Percentiles rank a stretch among this genome's conserved stretches.
Evolutionary conservation across 2,797 vertebrate genomes (phyloP).

Genomic region (Sebastes umbrosus): DNA sequence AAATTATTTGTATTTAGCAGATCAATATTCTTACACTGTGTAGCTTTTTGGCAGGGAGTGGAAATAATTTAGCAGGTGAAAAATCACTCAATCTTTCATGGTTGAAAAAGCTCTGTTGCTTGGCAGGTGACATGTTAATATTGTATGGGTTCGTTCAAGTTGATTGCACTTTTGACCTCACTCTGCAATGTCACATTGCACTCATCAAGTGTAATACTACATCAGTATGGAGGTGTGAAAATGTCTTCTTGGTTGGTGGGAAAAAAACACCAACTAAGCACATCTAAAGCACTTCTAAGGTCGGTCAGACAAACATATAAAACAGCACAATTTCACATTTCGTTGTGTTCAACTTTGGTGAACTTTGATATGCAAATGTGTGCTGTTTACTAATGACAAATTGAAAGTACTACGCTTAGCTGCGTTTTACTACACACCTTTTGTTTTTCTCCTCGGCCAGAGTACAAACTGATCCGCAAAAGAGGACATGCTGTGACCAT

Average conservation of each 20-base stretch:
- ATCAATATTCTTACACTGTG: background rate
- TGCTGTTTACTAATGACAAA: background rate
- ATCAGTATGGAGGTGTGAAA: background rate
- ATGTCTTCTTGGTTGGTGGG: background rate
- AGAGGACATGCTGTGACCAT: background rate
- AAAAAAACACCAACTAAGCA: background rate
- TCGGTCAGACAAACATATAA: background rate
- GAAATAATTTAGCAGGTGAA: background rate
- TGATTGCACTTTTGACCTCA: conserved; percentile 8
- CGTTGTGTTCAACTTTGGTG: background rate
- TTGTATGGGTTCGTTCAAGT: background rate
- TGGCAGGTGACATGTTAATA: background rate
- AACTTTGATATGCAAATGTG: background rate
- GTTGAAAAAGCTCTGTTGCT: background rate
- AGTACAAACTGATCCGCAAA: background rate
- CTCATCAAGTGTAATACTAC: background rate
- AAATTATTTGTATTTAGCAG: background rate
- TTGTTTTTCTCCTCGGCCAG: background rate
- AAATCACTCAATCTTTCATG: background rate
- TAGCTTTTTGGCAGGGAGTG: background rate
- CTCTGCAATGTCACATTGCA: background rate
- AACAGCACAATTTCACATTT: too few species aligned
- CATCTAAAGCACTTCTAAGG: background rate
- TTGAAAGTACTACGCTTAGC: background rate
- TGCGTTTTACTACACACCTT: background rate